A percentile compares a stretch with the other conserved stretches of the same genome.
These are phyloP conservation scores for Neotoxoptera formosana DNA, from an alignment of 1,140 invertebrate species.

Conservation along the genomic window DNA sequence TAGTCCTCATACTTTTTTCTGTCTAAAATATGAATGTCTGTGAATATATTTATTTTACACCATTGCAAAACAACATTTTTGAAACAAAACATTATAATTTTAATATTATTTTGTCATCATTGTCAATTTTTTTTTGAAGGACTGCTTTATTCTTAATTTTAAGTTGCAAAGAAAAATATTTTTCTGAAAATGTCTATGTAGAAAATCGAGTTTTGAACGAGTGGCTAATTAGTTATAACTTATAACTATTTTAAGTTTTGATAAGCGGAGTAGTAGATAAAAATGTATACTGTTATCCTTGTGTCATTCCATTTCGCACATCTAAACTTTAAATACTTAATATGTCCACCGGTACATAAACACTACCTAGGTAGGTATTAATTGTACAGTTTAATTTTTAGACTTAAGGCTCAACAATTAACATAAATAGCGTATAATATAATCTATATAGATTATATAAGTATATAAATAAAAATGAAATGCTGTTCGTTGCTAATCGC, in stretches of 20 bases:
- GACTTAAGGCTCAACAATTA: background rate
- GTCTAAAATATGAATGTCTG: background rate
- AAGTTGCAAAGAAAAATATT: too few species aligned
- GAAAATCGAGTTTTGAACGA: background rate
- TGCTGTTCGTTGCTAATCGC: too few species aligned
- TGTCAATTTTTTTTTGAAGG: background rate
- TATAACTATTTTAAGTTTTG: background rate
- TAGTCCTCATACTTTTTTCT: background rate
- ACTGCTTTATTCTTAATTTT: background rate
- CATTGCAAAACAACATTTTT: too few species aligned
- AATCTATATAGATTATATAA: too few species aligned
- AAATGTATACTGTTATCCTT: background rate
- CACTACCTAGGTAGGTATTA: background rate
- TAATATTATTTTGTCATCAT: too few species aligned
- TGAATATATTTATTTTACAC: too few species aligned
- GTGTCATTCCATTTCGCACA: background rate
- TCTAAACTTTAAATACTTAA: background rate
- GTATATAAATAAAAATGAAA: too few species aligned
- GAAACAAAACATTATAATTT: too few species aligned
- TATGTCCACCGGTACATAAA: background rate
- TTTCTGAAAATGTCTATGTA: too few species aligned
- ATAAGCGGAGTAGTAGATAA: background rate
- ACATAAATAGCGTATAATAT: background rate
- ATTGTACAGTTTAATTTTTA: background rate
- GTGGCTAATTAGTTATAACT: too few species aligned